Percentiles rank a stretch among this genome's conserved stretches.
Evolutionary conservation across 2,797 vertebrate species (phyloP).

Genomic region (Megalops cyprinoides): DNA sequence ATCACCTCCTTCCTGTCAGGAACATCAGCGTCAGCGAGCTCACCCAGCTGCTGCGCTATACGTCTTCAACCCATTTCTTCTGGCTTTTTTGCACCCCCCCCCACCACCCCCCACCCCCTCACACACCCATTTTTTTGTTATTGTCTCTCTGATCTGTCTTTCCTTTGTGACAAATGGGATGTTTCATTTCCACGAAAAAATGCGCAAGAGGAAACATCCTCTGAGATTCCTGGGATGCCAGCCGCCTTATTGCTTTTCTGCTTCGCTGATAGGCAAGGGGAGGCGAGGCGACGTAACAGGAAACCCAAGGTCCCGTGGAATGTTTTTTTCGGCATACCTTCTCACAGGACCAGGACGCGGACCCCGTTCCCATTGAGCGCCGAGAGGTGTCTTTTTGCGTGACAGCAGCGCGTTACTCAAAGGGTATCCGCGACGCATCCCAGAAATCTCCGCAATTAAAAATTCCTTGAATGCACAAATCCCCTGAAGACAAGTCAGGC

Average conservation of each 20-base stretch:
- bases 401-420: no score
- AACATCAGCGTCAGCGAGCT: not conserved
- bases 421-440: no score
- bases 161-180: conserved; percentile 15
- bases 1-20: not conserved
- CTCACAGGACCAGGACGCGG: not conserved
- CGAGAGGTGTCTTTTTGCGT: not conserved
- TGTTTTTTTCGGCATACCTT: conserved; percentile 8
- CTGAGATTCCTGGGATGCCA: conserved; percentile 27
- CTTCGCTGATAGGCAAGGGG: conserved; percentile 12
- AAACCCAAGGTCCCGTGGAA: not conserved
- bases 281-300: not conserved
- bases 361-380: not conserved
- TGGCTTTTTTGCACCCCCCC: no score
- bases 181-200: conserved; percentile 8
- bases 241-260: not conserved
- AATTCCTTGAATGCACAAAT: not conserved
- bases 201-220: not conserved
- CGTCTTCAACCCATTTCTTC: not conserved
- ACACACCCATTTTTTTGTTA: not conserved
- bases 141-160: not conserved
- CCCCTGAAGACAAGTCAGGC: not conserved
- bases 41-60: not conserved
- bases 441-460: no score
- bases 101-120: not conserved